Evolutionary conservation across 2,797 vertebrate genomes (phyloP), one percentile per base, ranked within the genome.

Genomic region (Oophaga sylvatica): DNA sequence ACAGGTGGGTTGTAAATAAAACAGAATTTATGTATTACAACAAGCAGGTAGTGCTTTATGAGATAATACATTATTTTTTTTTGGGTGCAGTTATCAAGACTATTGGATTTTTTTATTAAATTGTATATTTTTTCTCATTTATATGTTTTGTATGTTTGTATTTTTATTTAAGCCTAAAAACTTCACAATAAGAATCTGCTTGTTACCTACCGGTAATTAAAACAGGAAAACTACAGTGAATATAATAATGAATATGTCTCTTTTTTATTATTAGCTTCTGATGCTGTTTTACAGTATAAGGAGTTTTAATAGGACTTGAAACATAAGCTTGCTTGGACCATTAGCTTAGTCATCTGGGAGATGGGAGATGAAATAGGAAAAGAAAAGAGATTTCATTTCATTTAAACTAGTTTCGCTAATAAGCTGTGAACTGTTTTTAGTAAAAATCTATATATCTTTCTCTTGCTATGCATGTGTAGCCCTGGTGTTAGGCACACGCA

Each of bases 331-430:
- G 57, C 20, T 26, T 84, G 83, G 71, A 53, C 71, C 59, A 84
- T 77, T 84, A 84, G 83, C n/a, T 35, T 59, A 26, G 71, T 75
- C 82, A 76, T 75, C 83, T 63, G 70, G 70, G 83, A 84, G 35
- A 63, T 57, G 67, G 67, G 19, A 13, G 45, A 83, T 76, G 68
- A 63, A 84, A 31, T 17, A 63, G 35, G 63, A 73, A 84, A 73
- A 71, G 67, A 83, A 59, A n/a, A 57, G 2, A 56, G 56, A 71
- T 73, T 60, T 76, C 9, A 62, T 63, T n/a, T 62, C 7, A 75
- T 73, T 35, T 70, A 73, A 71, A 60, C 29, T 48, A 20, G 70
- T 76, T 60, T 76, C 26, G 57, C 75, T 63, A 63, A 48, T 29
- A 84, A 76, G 31, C 73, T 48, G 59, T 77, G 13, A 56, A 77